Evolutionary conservation across 2,888 invertebrate genomes (phyloP), one percentile per base, ranked within the genome.

Genomic region (Heterodera filipjevi): DNA sequence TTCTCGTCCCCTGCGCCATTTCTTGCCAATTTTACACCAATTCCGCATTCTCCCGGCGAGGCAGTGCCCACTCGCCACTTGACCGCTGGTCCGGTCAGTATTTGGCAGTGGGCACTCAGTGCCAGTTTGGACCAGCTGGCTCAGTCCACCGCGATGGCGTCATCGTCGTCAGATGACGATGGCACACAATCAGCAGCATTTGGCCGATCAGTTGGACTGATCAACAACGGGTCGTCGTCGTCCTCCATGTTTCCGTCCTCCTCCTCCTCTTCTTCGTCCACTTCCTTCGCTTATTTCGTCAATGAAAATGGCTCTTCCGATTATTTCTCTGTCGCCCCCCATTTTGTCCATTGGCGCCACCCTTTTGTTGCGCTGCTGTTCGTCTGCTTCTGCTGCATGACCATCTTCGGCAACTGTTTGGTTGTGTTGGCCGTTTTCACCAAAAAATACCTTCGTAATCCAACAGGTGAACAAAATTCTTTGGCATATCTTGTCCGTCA

Each of bases 351-450:
- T 33, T 88, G 87, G 88, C 77, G 88, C 19, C 82, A 85, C 79
- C 87, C 88, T 12, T 39, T 87, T 0, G 81, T 91, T 46, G 94
- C 95, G n/a, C 91, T 93, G 0, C 92, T 96, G 71, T 91, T 98
- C 22, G 92, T 95, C 30, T 91, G 94, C 22, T 95, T 97, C 90
- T 96, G 95, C 0, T 91, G 96, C 79, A 93, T 95, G 14, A 97
- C 97, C 0, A 94, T 98, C 0, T 94, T 96, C 88, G 98, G 98
- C 78, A 99, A 99, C 90, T 93, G 93, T 89, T 92, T 98, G 75
- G 97, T 98, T 22, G 96, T 98, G 81, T 91, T 95, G 74, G 97
- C 97, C 0, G 97, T 98, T 14, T 93, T 94, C 49, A 92, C 95
- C 32, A 97, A 97, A 90, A 92, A 95, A 32, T 96, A 96, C 89